A percentile compares a stretch with the other conserved stretches of the same genome.
Conservation (phyloP, 2,113 vertebrate species). For the Calidris pygmaea region DNA sequence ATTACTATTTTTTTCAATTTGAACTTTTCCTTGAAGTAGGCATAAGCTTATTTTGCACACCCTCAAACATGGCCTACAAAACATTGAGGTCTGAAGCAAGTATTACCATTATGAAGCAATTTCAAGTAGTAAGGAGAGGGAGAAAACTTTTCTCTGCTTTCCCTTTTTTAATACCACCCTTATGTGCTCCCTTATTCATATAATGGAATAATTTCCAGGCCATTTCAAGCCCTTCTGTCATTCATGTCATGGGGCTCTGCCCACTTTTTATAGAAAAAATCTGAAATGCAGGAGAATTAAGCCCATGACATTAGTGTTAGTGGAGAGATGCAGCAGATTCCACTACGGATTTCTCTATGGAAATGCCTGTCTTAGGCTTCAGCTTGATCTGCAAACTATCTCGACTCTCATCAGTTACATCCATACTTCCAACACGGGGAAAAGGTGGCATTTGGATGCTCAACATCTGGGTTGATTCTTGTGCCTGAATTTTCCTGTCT, state of each 20-base stretch:
- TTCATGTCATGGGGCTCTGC: neutral
- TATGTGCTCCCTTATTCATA: neutral
- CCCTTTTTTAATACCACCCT: neutral
- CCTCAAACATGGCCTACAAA: neutral
- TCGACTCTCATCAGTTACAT: neutral
- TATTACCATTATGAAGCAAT: neutral
- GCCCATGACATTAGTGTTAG: neutral
- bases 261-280: rapidly evolving
- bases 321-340: neutral
- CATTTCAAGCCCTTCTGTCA: neutral
- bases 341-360: neutral
- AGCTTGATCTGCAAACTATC: neutral
- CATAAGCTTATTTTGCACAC: neutral
- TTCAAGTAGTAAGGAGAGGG: rapidly evolving
- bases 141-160: neutral
- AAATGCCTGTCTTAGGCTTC: neutral
- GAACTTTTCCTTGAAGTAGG: neutral
- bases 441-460: neutral
- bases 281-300: neutral
- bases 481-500: neutral
- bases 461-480: neutral
- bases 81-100: neutral
- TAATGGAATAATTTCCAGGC: neutral
- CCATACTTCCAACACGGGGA: neutral
- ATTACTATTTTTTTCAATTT: neutral